Evolutionary conservation across 1,140 invertebrate genomes (phyloP).

Genomic region (Xylocopa sonorina): DNA sequence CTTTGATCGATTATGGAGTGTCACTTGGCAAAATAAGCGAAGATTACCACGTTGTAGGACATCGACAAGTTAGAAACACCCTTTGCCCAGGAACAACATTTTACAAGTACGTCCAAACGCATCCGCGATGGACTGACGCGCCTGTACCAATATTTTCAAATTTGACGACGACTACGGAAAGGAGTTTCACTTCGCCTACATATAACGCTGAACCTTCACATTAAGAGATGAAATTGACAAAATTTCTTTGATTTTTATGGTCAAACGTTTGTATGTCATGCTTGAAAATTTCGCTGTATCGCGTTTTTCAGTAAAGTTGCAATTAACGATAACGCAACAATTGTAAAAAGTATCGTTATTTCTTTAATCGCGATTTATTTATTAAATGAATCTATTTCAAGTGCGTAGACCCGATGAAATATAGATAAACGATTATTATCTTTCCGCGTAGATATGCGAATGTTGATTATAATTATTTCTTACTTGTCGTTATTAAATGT

Average conservation of each 20-base stretch:
- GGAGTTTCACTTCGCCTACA: no score
- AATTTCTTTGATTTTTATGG: no score
- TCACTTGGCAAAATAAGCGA: slow-evolving; percentile 72
- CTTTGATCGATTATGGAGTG: slow-evolving; percentile 80
- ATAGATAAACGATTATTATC: no score
- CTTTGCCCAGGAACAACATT: slow-evolving; percentile 81
- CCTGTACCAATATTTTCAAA: slow-evolving; percentile 48
- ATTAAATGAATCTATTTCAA: background rate
- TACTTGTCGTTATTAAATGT: no score
- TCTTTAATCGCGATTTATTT: background rate
- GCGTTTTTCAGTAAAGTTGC: no score
- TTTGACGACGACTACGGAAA: background rate
- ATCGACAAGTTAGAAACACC: slow-evolving; percentile 80
- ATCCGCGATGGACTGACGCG: slow-evolving; percentile 79
- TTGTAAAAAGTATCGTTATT: background rate
- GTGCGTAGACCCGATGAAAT: no score
- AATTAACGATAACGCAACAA: background rate
- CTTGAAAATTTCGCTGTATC: no score
- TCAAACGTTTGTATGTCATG: no score
- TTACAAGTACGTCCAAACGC: slow-evolving; percentile 81
- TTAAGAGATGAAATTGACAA: no score
- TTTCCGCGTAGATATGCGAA: no score
- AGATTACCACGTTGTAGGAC: slow-evolving; percentile 80
- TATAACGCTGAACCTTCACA: no score
- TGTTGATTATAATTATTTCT: no score